A percentile compares a stretch with the other conserved stretches of the same genome.
Evolutionary conservation across 1,140 invertebrate genomes (phyloP).

Genomic region (Vollenhovia emeryi): DNA sequence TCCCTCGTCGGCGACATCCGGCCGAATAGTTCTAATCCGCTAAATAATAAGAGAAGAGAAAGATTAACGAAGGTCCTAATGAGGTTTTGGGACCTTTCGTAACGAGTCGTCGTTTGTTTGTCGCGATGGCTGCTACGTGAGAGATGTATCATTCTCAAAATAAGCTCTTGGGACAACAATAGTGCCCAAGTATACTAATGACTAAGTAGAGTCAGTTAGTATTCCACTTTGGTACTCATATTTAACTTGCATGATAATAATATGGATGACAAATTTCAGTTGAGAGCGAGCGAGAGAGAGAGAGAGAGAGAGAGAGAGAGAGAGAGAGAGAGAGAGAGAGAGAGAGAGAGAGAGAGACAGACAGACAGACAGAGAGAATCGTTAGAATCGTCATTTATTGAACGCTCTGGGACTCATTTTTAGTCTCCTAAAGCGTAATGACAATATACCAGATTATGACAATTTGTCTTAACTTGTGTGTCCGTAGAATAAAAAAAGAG

Average conservation of each 20-base stretch:
- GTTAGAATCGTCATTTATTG: too few relatives aligned
- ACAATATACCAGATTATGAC: too few relatives aligned
- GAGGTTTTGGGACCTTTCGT: constrained; percentile 5
- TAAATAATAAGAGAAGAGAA: neutral
- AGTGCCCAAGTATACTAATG: constrained; percentile 19
- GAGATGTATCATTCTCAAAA: constrained; percentile 31
- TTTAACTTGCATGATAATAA: constrained; percentile 33
- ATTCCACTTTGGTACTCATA: constrained; percentile 17
- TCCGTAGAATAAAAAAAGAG: too few relatives aligned
- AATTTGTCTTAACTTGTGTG: too few relatives aligned
- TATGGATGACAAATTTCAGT: constrained; percentile 1
- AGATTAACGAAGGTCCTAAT: constrained; percentile 18
- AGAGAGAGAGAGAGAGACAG: too few relatives aligned
- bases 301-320: too few relatives aligned
- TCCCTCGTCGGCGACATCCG: neutral
- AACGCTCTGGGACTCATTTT: too few relatives aligned
- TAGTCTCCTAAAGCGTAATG: too few relatives aligned
- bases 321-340: too few relatives aligned
- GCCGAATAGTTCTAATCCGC: constrained; percentile 21
- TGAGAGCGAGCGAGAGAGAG: too few relatives aligned
- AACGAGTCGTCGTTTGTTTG: constrained; percentile 26
- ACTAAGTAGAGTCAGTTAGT: constrained; percentile 24
- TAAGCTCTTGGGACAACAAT: constrained; percentile 34
- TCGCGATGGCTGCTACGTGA: constrained; percentile 15
- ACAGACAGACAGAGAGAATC: too few relatives aligned